Base-by-base conservation (phyloP, 2,113 vertebrate genomes). In the Poecile atricapillus region DNA sequence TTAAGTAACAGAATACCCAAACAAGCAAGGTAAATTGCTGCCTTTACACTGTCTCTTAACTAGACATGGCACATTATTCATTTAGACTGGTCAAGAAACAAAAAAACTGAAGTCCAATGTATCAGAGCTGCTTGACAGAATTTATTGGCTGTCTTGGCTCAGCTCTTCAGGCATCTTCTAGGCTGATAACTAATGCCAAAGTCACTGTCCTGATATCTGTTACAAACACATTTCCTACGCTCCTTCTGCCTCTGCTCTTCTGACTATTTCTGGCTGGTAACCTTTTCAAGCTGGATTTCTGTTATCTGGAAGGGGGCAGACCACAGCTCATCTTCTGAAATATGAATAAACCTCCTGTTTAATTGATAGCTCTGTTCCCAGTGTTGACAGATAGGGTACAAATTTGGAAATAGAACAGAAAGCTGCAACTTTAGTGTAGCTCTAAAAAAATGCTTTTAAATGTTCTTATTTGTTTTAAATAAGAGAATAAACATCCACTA, bases 261-360 rank as follows among this genome's bases (percentile, higher is more conserved):
- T 78, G 47, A 60, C 67, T 95, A 67, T 89, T 96, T 87, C 84
- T 80, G 84, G 78, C 94, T 93, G 91, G 78, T 95, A 96, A 96
- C 96, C 93, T 96, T 97, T 96, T 96, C 90, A 95, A 87, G 79
- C 71, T 93, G 75, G 64, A 93, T 96, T 96, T 93, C 87, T 90
- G 52, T 88, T 85, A 95, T 78, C 93, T 94, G 56, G 85, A 95
- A 90, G 27, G 37, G 91, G 39, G 53, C 87, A 94, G 73, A 83
- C 63, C 84, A 87, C 78, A 93, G 81, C 73, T 95, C 89, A 84
- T 89, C 58, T 79, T 93, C 83, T 93, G 87, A 94, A 96, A 94
- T 87, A 83, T 44, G 81, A 94, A 85, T 94, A 91, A 91, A 91
- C 15, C 39, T 47, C 15, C 47, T 63, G 18, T 90, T 93, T 93